phyloP scores from a whole-genome alignment of 1,140 invertebrate species.

The Aphelinus atriplicis region DNA sequence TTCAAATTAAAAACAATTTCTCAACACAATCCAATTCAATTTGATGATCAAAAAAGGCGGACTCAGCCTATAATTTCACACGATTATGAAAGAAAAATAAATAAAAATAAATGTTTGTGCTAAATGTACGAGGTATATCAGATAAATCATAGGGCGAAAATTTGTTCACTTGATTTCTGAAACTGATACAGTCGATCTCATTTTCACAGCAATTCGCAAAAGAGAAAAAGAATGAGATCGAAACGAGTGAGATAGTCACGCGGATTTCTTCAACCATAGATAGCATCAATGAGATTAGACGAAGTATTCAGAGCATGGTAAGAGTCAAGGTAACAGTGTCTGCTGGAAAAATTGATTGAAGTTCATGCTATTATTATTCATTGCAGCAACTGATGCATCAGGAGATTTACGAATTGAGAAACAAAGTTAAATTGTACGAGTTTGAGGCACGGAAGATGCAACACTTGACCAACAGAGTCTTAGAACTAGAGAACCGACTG shows the following conservation, averaged over 20 bases:
- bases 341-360: too few species aligned
- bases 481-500: slow-evolving; percentile 58
- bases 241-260: slow-evolving; percentile 53
- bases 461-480: slow-evolving; percentile 55
- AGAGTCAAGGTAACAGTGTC: background rate
- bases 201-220: slow-evolving; percentile 56
- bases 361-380: slow-evolving; percentile 22
- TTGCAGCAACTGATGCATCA: slow-evolving; percentile 60
- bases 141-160: too few species aligned
- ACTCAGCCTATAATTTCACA: too few species aligned
- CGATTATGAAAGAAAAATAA: background rate
- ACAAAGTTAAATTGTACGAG: slow-evolving; percentile 58
- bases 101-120: slow-evolving; percentile 20
- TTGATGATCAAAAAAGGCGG: too few species aligned
- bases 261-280: slow-evolving; percentile 59
- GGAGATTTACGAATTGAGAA: slow-evolving; percentile 59
- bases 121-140: too few species aligned
- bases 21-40: too few species aligned
- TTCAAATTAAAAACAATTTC: background rate
- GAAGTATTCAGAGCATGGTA: slow-evolving; percentile 59
- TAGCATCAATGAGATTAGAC: slow-evolving; percentile 59
- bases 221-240: slow-evolving; percentile 55
- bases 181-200: too few species aligned
- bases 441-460: slow-evolving; percentile 59
- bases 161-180: too few species aligned